Evolutionary conservation across 2,797 vertebrate genomes (phyloP).

Genomic region (Carcharodon carcharias): DNA sequence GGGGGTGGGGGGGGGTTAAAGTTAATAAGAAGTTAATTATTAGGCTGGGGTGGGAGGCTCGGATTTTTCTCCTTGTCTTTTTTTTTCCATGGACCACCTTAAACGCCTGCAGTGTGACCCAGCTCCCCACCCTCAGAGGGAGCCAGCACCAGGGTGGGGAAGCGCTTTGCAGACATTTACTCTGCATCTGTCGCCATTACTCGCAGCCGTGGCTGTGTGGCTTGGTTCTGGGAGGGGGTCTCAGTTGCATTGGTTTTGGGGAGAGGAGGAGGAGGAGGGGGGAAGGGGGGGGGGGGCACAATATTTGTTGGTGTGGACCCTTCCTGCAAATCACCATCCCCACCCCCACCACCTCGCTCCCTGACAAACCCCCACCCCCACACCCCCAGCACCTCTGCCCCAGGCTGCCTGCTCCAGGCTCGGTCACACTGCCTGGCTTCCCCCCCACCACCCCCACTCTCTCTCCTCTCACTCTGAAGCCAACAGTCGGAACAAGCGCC

Average conservation of each 20-base stretch:
- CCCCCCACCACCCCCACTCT: no score
- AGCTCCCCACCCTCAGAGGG: constrained; percentile 24
- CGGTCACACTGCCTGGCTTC: background rate
- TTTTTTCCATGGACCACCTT: constrained; percentile 29
- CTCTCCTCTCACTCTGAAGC: background rate
- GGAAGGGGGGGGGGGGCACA: no score
- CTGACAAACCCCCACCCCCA: no score
- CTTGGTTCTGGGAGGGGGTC: background rate
- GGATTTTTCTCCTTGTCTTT: background rate
- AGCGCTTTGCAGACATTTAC: background rate
- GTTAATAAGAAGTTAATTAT: background rate
- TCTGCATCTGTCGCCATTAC: constrained; percentile 27
- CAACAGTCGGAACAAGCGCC: background rate
- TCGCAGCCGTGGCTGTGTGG: background rate
- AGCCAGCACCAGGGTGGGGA: constrained; percentile 36
- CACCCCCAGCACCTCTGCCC: background rate
- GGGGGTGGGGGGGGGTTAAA: background rate
- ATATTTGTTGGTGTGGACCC: background rate
- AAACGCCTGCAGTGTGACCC: constrained; percentile 33
- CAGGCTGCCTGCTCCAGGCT: background rate
- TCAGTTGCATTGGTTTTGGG: background rate
- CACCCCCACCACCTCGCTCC: background rate
- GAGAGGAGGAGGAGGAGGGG: no score
- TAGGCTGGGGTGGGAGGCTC: background rate
- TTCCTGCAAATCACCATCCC: no score